These are phyloP conservation scores for Timema cristinae DNA, from an alignment of 2,888 invertebrate species.

Conservation along the genomic window DNA sequence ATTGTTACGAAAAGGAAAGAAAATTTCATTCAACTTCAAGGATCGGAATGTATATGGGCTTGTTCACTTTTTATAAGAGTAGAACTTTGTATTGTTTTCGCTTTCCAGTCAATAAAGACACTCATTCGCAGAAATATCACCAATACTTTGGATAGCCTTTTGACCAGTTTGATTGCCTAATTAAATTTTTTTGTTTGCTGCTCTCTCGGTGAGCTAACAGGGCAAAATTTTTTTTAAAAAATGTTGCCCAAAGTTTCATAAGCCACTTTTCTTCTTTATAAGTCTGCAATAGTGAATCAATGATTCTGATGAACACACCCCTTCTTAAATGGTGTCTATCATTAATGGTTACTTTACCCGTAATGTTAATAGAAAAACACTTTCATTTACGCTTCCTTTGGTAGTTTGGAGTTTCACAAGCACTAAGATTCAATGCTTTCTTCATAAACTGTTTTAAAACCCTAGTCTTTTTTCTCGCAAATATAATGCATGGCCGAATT, in stretches of 20 bases:
- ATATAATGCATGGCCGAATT: neutral
- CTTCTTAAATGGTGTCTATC: neutral
- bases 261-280: neutral
- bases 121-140: neutral
- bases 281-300: constrained; percentile 12
- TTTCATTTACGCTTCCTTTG: neutral
- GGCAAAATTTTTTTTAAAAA: neutral
- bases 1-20: neutral
- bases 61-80: neutral
- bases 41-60: neutral
- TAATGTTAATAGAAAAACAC: neutral
- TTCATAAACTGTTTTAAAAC: constrained; percentile 4
- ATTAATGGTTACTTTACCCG: neutral
- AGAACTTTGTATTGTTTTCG: constrained; percentile 11
- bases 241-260: constrained; percentile 2
- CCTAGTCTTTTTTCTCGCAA: constrained; percentile 1
- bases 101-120: constrained; percentile 7
- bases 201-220: neutral
- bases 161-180: constrained; percentile 1
- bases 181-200: neutral
- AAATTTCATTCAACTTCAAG: neutral
- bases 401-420: neutral
- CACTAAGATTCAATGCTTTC: constrained; percentile 3
- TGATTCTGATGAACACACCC: constrained; percentile 1
- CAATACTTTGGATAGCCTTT: neutral